Percentiles rank a stretch among this genome's conserved stretches.
Conservation (phyloP, 2,113 vertebrate species). For the Pangasianodon hypophthalmus region DNA sequence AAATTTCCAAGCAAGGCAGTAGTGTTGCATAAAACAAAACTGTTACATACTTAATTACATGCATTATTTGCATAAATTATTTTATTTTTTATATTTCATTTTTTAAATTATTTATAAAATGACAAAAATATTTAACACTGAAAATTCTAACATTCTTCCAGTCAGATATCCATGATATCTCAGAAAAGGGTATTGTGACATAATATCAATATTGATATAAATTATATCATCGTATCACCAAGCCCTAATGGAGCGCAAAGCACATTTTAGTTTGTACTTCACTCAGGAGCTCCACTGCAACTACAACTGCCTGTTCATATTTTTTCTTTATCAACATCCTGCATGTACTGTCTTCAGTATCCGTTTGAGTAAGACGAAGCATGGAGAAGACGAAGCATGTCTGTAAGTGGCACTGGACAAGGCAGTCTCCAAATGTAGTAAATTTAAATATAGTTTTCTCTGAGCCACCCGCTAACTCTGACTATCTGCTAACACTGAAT, state of each 20-base stretch:
- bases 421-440: not conserved
- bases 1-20: not conserved
- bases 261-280: not conserved
- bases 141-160: not conserved
- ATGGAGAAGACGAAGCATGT: too few relatives aligned
- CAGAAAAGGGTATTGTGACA: not conserved
- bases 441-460: not conserved
- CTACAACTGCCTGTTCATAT: not conserved
- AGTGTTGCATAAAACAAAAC: not conserved
- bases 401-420: not conserved
- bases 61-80: not conserved
- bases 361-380: not conserved
- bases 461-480: not conserved
- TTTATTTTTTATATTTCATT: too few relatives aligned
- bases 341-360: not conserved
- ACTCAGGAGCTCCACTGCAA: not conserved
- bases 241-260: not conserved
- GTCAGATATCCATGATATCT: not conserved
- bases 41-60: not conserved
- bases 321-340: not conserved
- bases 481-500: not conserved
- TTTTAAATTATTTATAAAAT: too few relatives aligned
- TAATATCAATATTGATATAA: not conserved
- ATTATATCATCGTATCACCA: not conserved
- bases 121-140: not conserved